Conservation (phyloP, 1,140 invertebrate genomes). For the Tetramorium alpestre region DNA sequence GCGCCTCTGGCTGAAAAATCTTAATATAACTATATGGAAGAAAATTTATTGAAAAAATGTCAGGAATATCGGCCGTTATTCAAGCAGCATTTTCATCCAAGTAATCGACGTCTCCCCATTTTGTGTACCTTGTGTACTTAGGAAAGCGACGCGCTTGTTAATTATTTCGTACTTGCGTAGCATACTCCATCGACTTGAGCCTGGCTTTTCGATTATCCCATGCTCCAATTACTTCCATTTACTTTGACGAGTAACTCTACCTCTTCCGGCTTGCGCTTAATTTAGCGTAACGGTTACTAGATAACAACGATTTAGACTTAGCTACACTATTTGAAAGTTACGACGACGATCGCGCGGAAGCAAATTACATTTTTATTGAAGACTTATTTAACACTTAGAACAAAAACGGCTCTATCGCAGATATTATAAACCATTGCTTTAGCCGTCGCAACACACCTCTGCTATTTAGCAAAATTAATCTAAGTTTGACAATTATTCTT, state of each 20-base stretch:
- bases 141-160: slow-evolving; percentile 43
- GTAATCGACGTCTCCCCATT: slow-evolving; percentile 32
- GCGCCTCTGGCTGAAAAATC: background rate
- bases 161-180: slow-evolving; percentile 57
- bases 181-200: slow-evolving; percentile 34
- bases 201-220: slow-evolving; percentile 50
- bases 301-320: slow-evolving; percentile 53
- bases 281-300: slow-evolving; percentile 35
- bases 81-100: slow-evolving; percentile 2
- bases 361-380: background rate
- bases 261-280: slow-evolving; percentile 49
- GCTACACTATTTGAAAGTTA: slow-evolving; percentile 22
- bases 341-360: background rate
- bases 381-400: too few species aligned
- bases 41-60: slow-evolving; percentile 1
- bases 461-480: background rate
- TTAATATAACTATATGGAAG: background rate
- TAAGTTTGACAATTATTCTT: background rate
- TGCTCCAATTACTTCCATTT: slow-evolving; percentile 61
- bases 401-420: background rate
- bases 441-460: background rate
- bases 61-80: background rate
- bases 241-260: slow-evolving; percentile 53
- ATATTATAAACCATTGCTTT: background rate
- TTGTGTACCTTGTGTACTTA: slow-evolving; percentile 4